Evolutionary conservation across 2,797 vertebrate species (phyloP).

Genomic region (Columba guinea): DNA sequence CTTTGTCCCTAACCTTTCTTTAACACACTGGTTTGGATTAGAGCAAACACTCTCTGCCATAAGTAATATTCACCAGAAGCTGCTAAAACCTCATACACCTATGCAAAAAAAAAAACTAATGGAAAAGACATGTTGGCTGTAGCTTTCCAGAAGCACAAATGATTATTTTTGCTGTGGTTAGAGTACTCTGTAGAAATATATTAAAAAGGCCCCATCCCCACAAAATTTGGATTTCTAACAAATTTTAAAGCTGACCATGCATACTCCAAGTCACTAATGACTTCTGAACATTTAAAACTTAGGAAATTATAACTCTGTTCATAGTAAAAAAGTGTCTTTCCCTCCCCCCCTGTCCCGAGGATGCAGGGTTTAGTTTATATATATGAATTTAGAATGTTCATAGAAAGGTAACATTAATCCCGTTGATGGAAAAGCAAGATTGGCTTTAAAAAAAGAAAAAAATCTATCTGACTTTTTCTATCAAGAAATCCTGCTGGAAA

Average conservation of each 20-base stretch:
- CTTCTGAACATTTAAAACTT: slow-evolving; percentile 8
- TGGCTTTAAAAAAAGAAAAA: neutral
- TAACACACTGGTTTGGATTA: neutral
- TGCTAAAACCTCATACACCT: neutral
- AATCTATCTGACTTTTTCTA: neutral
- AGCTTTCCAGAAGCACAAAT: slow-evolving; percentile 7
- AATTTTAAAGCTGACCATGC: neutral
- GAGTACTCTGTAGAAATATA: neutral
- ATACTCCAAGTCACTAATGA: neutral
- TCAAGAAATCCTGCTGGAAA: slow-evolving; percentile 9
- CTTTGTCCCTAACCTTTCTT: neutral
- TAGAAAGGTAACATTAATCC: neutral
- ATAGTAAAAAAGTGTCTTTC: neutral
- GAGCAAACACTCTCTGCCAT: neutral
- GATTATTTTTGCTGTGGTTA: neutral
- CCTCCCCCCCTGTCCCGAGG: neutral
- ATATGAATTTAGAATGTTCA: neutral
- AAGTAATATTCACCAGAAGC: slow-evolving; percentile 21
- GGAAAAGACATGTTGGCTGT: neutral
- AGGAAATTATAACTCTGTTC: neutral
- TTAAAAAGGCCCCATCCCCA: neutral
- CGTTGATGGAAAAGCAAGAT: neutral
- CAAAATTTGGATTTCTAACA: slow-evolving; percentile 11
- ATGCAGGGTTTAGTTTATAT: neutral
- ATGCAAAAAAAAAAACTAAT: neutral